Evolutionary conservation across 2,797 vertebrate species (phyloP).

Genomic region (Tauraco hartlaubi): DNA sequence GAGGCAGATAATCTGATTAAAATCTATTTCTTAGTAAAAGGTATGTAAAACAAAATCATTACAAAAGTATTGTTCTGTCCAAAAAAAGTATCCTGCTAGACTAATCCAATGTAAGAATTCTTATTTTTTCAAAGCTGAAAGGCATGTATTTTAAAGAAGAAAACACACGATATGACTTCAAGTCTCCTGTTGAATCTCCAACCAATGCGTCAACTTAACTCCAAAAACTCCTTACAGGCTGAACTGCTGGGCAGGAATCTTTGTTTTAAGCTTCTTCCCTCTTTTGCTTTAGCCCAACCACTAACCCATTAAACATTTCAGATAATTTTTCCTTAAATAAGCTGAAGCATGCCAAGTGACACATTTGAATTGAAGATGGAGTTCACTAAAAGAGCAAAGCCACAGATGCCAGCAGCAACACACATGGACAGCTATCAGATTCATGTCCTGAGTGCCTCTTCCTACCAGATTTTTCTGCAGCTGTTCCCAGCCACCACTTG

Average conservation of each 20-base stretch:
- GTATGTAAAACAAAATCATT: not conserved
- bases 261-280: not conserved
- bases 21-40: not conserved
- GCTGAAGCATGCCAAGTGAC: not conserved
- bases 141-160: not conserved
- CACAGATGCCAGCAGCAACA: not conserved
- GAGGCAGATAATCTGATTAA: not conserved
- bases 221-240: not conserved
- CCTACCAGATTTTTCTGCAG: not conserved
- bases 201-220: not conserved
- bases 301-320: not conserved
- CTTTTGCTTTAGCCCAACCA: not conserved
- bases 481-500: not conserved
- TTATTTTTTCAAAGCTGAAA: not conserved
- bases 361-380: not conserved
- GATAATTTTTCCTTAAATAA: not conserved
- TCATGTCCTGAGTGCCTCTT: not conserved
- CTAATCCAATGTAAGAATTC: not conserved
- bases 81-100: not conserved
- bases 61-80: not conserved
- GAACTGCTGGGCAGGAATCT: not conserved
- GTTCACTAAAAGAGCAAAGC: not conserved
- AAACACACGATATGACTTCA: accelerated
- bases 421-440: not conserved
- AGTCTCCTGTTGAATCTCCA: not conserved